Conservation (phyloP, 1,140 invertebrate species). For the Cheumatopsyche charites region DNA sequence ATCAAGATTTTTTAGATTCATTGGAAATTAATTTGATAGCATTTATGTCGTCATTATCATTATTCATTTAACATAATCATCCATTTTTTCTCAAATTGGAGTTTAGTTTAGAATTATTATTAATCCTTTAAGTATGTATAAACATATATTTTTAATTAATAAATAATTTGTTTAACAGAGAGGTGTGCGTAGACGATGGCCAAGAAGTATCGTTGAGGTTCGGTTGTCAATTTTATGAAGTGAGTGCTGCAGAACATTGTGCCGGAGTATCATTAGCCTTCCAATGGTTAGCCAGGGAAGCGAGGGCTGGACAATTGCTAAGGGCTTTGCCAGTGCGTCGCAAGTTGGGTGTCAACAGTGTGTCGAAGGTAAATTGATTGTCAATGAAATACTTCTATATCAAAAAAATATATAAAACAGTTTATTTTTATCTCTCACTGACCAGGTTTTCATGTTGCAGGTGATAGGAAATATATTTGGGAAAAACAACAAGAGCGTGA, state of each 20-base stretch:
- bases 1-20: no score
- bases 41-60: no score
- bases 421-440: neutral
- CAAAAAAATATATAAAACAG: neutral
- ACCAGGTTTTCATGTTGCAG: constrained; percentile 49
- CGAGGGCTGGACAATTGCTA: constrained; percentile 73
- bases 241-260: constrained; percentile 81
- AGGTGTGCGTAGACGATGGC: constrained; percentile 79
- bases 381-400: neutral
- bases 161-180: constrained; percentile 59
- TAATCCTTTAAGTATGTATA: no score
- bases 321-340: constrained; percentile 71
- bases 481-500: constrained; percentile 73
- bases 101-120: no score
- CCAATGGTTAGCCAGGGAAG: constrained; percentile 77
- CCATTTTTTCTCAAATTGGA: no score
- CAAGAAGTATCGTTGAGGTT: constrained; percentile 78
- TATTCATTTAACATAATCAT: no score
- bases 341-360: constrained; percentile 77
- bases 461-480: constrained; percentile 79
- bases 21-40: no score
- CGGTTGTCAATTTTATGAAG: constrained; percentile 85
- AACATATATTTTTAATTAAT: neutral
- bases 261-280: constrained; percentile 80
- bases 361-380: constrained; percentile 79